Percentiles rank a stretch among this genome's conserved stretches.
These are phyloP conservation scores for Volucella inflata DNA, from an alignment of 2,888 invertebrate genomes.

Conservation along the genomic window DNA sequence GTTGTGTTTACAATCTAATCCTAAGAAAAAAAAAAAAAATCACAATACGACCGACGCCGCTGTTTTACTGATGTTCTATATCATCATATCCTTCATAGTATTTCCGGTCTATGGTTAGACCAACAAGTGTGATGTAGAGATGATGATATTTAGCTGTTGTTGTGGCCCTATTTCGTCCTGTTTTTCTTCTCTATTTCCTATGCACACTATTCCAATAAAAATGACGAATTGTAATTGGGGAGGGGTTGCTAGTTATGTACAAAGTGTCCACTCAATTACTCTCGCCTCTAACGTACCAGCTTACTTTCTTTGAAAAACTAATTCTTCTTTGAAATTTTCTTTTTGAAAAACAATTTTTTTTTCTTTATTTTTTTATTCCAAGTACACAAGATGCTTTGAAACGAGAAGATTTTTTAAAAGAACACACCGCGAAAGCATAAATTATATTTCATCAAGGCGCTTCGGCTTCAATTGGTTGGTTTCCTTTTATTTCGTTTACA, in stretches of 20 bases:
- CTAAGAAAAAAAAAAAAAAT: conserved; percentile 11
- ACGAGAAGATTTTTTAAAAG: conserved; percentile 34
- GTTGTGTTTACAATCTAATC: conserved; percentile 39
- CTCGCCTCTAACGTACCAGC: not conserved
- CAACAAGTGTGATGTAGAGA: conserved; percentile 71
- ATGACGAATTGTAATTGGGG: conserved; percentile 58
- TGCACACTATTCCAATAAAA: conserved; percentile 33
- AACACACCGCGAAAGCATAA: conserved; percentile 45
- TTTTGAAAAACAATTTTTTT: not conserved
- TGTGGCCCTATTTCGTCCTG: conserved; percentile 54
- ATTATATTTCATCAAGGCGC: conserved; percentile 49
- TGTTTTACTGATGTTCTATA: conserved; percentile 22
- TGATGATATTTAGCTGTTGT: not conserved
- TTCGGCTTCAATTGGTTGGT: conserved; percentile 60
- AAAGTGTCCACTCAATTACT: conserved; percentile 40
- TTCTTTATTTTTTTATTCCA: not conserved
- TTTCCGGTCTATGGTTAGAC: conserved; percentile 17
- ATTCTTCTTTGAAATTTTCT: conserved; percentile 6
- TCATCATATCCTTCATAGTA: conserved; percentile 51
- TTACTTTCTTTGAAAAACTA: conserved; percentile 16
- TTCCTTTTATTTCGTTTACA: conserved; percentile 46
- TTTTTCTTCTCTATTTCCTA: conserved; percentile 7
- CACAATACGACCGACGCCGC: conserved; percentile 7
- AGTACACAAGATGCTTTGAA: conserved; percentile 39
- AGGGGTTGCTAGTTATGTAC: conserved; percentile 52